Base-by-base conservation (phyloP, 1,140 invertebrate species). In the Grapholita molesta region DNA sequence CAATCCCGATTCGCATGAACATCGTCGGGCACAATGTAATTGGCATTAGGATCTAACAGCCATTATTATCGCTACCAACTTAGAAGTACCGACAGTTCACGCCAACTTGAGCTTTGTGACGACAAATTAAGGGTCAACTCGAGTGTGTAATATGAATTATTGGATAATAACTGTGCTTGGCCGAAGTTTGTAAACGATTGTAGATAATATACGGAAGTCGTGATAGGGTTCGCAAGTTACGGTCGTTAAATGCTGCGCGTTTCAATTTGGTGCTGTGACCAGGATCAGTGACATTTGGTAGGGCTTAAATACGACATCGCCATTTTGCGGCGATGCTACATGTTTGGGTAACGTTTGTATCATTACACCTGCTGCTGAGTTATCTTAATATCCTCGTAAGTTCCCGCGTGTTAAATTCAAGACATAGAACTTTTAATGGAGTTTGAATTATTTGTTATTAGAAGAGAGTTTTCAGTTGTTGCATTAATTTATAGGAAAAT, bases 11-110 rank as follows among this genome's bases (percentile, higher is more conserved):
- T 70, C 69, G 70, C 70, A 66, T 64, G 64, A 42, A 69, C 52
- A 38, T 68, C 57, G 65, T 69, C 61, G 64, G 70, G 75, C 70
- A 78, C 76, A 78, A 78, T 75, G 69, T 78, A 75, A 78, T 78
- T 75, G 76, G 70, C 73, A 78, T 78, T 78, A 75, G 67, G 66
- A 42, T 42, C 68, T 71, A 61, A 32, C 55, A 25, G 12, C 65
- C 32, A 53, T 67, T 66, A 70, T 67, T 66, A 57, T 66, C 30
- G 6, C 5, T 12, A 25, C 42, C 38, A 67, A 64, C 66, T 48
- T 32, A 48, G 64, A 69, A 52, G 69, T 24, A 67, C 64, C 18
- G 30, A 21, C 61, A 11, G 67, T 8, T 32, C 64, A 69, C 69
- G 73, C 69, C 64, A 78, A 70, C 67, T 61, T 70, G 55, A 68